Evolutionary conservation across 2,888 invertebrate genomes (phyloP).

Genomic region (Chalcis sispes): DNA sequence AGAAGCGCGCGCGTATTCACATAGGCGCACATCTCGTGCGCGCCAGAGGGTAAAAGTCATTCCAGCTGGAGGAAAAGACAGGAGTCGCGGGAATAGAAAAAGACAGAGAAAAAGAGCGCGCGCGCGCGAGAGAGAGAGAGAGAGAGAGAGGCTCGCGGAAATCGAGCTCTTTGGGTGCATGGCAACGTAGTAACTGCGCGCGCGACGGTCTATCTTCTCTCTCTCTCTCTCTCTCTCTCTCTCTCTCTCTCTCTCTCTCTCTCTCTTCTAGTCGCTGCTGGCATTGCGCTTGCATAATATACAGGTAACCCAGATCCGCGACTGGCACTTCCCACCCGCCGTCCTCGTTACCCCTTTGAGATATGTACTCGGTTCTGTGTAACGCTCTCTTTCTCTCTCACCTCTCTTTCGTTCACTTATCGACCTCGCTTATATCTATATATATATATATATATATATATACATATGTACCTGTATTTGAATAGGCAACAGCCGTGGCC

Average conservation of each 20-base stretch:
- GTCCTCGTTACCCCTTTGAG: conserved; percentile 69
- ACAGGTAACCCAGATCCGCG: conserved; percentile 71
- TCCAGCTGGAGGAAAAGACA: neutral
- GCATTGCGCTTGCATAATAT: conserved; percentile 70
- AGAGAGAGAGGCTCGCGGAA: neutral
- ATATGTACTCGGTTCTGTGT: conserved; percentile 46
- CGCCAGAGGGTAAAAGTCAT: neutral
- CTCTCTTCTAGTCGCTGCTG: conserved; percentile 54
- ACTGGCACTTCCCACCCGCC: conserved; percentile 65
- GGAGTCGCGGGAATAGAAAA: neutral
- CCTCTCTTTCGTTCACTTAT: no score
- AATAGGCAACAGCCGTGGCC: no score
- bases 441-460: no score
- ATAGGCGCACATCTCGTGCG: neutral
- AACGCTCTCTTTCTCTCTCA: neutral
- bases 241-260: conserved; percentile 19
- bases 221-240: conserved; percentile 1
- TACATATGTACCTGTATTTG: no score
- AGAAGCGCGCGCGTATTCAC: neutral
- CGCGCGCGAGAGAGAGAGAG: neutral
- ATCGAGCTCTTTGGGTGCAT: neutral
- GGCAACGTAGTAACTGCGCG: conserved; percentile 6
- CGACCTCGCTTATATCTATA: no score
- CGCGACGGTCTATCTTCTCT: neutral
- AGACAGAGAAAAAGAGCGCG: neutral